These are phyloP conservation scores for Lymantria dispar DNA, from an alignment of 2,888 invertebrate genomes.

Conservation along the genomic window DNA sequence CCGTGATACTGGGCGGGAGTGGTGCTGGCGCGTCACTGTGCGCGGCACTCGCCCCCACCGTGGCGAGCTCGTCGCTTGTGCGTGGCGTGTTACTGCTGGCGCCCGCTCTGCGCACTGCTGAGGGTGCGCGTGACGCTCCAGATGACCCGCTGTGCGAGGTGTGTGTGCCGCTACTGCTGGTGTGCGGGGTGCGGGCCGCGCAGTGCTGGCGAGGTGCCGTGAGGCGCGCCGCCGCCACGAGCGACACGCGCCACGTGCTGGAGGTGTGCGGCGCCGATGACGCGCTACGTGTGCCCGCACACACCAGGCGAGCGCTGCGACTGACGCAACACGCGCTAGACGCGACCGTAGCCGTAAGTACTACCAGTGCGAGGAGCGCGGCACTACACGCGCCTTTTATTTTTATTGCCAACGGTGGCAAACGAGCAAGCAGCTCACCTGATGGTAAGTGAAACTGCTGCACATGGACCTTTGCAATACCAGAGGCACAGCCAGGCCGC, in stretches of 20 bases:
- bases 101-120: constrained; percentile 85
- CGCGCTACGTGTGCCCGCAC: neutral
- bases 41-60: constrained; percentile 30
- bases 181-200: constrained; percentile 80
- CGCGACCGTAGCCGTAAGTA: neutral
- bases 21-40: constrained; percentile 45
- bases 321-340: constrained; percentile 11
- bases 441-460: too few species aligned
- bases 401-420: constrained; percentile 28
- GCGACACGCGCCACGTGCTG: constrained; percentile 17
- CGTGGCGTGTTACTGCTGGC: constrained; percentile 86
- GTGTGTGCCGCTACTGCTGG: constrained; percentile 85
- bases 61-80: constrained; percentile 29
- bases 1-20: constrained; percentile 38
- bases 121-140: constrained; percentile 84
- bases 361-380: neutral
- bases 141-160: constrained; percentile 79
- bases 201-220: constrained; percentile 63
- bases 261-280: neutral
- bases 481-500: too few species aligned
- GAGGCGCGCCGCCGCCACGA: constrained; percentile 10
- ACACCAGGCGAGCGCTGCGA: neutral
- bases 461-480: too few species aligned
- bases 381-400: too few species aligned
- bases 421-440: too few species aligned